A percentile compares a stretch with the other conserved stretches of the same genome.
Conservation (phyloP, 1,140 invertebrate species). For the Danaus plexippus region DNA sequence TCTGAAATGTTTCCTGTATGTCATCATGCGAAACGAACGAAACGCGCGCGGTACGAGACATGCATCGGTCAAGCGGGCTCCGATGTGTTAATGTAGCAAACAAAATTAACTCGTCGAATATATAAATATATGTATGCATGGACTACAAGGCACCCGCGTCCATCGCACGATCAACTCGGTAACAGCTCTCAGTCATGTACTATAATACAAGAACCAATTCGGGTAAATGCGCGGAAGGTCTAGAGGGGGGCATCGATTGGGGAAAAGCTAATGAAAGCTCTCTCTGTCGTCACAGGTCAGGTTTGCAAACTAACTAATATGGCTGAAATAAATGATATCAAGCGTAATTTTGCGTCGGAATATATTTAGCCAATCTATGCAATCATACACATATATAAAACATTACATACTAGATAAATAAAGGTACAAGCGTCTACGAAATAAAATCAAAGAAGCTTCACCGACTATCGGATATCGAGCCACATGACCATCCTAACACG, state of each 20-base stretch:
- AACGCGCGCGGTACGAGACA: conserved; percentile 13
- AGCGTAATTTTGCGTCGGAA: conserved; percentile 50
- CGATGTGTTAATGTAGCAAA: conserved; percentile 35
- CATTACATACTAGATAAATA: conserved; percentile 45
- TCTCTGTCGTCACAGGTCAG: conserved; percentile 30
- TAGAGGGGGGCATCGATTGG: conserved; percentile 46
- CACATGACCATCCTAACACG: conserved; percentile 30
- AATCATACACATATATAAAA: conserved; percentile 59
- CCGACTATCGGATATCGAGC: conserved; percentile 35
- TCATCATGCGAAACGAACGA: conserved; percentile 38
- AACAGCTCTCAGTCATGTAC: conserved; percentile 15
- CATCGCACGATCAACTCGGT: conserved; percentile 25
- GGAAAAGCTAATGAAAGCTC: conserved; percentile 43
- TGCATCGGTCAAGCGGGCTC: conserved; percentile 14
- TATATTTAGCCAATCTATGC: conserved; percentile 53
- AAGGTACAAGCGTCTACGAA: conserved; percentile 49
- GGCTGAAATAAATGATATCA: conserved; percentile 47
- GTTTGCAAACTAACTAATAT: conserved; percentile 51
- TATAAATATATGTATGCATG: conserved; percentile 21
- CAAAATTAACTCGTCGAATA: conserved; percentile 40
- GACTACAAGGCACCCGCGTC: conserved; percentile 21
- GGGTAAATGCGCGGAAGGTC: conserved; percentile 63
- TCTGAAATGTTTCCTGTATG: conserved; percentile 68
- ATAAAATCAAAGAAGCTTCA: conserved; percentile 47
- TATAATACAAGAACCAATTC: conserved; percentile 42